Conservation (phyloP, 2,888 invertebrate species). For the Eilema griseolum region DNA sequence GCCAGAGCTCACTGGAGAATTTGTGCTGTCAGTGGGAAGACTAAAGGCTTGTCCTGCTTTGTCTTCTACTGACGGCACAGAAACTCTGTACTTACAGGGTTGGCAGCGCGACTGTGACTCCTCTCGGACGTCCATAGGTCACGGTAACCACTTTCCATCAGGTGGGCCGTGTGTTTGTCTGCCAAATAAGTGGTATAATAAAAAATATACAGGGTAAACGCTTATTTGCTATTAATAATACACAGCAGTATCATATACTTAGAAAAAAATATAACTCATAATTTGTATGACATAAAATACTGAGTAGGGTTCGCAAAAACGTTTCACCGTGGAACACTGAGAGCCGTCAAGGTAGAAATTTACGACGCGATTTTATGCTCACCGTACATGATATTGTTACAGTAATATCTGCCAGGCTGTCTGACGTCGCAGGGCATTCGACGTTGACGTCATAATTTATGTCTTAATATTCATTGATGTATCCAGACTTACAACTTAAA, state of each 20-base stretch:
- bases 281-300: conserved; percentile 49
- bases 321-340: conserved; percentile 25
- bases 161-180: too few relatives aligned
- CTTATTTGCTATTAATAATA: background rate
- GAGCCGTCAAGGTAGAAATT: conserved; percentile 43
- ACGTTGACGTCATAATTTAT: conserved; percentile 46
- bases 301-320: conserved; percentile 41
- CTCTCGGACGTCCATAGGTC: too few relatives aligned
- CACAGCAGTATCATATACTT: background rate
- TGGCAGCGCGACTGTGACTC: too few relatives aligned
- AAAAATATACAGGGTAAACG: background rate
- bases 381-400: conserved; percentile 34
- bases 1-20: too few relatives aligned
- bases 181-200: too few relatives aligned
- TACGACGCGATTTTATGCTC: conserved; percentile 46
- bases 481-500: background rate
- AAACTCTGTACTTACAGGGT: too few relatives aligned
- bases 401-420: conserved; percentile 25
- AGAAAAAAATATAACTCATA: conserved; percentile 41
- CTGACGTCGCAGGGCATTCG: conserved; percentile 24
- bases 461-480: conserved; percentile 38
- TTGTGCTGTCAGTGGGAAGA: too few relatives aligned
- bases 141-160: too few relatives aligned
- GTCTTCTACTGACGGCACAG: too few relatives aligned
- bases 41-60: too few relatives aligned